phyloP scores from a whole-genome alignment of 2,113 vertebrate genomes.

The Chamaetylas fuelleborni region DNA sequence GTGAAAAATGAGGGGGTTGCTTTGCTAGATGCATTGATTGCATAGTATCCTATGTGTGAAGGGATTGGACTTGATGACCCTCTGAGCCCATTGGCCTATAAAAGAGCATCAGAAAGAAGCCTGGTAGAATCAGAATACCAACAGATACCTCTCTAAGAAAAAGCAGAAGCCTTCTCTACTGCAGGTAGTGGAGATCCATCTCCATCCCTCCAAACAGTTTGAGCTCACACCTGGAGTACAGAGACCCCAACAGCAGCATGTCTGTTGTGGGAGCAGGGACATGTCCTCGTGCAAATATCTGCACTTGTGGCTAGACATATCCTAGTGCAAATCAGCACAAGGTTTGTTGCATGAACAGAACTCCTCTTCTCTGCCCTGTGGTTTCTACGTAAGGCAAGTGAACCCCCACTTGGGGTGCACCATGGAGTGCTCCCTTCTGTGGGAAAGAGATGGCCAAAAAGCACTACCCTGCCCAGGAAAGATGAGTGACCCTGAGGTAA shows the following conservation, averaged over 20 bases:
- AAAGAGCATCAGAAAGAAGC: neutral
- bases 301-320: neutral
- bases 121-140: neutral
- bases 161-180: neutral
- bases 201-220: neutral
- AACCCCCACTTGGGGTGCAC: neutral
- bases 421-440: neutral
- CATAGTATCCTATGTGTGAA: neutral
- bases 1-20: neutral
- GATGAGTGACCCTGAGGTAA: neutral
- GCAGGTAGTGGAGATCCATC: neutral
- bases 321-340: neutral
- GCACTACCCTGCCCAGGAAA: neutral
- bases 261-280: neutral
- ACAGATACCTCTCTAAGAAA: neutral
- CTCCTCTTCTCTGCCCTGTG: neutral
- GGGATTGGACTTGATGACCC: neutral
- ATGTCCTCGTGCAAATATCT: neutral
- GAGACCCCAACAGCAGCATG: fast-evolving
- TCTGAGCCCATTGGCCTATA: neutral
- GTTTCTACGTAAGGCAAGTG: neutral
- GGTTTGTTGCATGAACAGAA: neutral
- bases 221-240: neutral
- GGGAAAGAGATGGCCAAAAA: neutral
- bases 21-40: neutral